phyloP scores from a whole-genome alignment of 2,888 invertebrate genomes.

The Dusona sp. region DNA sequence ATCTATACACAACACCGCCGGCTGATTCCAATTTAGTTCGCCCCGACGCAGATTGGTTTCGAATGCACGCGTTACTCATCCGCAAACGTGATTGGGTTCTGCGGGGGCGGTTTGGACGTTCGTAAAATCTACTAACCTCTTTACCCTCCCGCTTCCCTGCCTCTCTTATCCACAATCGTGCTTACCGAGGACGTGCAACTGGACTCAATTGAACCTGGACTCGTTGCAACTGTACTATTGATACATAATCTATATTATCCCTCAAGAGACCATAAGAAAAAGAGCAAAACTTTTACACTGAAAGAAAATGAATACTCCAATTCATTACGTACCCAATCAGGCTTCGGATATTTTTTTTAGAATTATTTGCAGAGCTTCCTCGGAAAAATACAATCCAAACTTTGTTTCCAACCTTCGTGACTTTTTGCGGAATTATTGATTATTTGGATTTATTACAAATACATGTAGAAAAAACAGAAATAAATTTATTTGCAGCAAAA shows the following conservation, averaged over 20 bases:
- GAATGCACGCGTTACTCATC: conserved; percentile 75
- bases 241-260: conserved; percentile 17
- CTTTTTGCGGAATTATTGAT: too few species aligned
- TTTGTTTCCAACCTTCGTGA: too few species aligned
- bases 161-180: conserved; percentile 11
- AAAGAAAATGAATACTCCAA: background rate
- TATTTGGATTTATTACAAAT: background rate
- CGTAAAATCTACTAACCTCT: conserved; percentile 72
- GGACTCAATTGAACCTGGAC: conserved; percentile 57
- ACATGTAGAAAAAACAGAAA: background rate
- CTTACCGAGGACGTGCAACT: conserved; percentile 50
- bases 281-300: background rate
- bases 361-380: background rate
- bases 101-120: conserved; percentile 72
- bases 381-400: background rate
- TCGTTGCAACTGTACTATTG: conserved; percentile 29
- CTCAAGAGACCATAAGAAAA: background rate
- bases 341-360: background rate
- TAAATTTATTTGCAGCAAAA: background rate
- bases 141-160: background rate
- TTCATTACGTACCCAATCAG: background rate
- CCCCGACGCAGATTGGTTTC: conserved; percentile 74
- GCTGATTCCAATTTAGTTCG: conserved; percentile 75
- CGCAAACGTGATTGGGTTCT: conserved; percentile 74
- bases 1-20: conserved; percentile 57